phyloP scores from a whole-genome alignment of 2,797 vertebrate species.

The Eulemur coronatus region DNA sequence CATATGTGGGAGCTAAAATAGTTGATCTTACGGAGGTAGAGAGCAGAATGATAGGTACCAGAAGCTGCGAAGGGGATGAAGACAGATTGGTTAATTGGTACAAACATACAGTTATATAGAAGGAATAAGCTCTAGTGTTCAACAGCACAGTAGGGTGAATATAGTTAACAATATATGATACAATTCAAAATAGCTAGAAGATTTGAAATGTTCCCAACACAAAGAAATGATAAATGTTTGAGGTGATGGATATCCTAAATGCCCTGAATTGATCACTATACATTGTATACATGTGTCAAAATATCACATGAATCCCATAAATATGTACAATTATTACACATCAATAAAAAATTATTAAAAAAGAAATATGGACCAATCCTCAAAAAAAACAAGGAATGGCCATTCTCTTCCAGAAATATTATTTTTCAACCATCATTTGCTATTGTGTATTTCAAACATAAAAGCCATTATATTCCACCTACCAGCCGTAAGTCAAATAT shows the following conservation, averaged over 20 bases:
- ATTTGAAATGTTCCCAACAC: background rate
- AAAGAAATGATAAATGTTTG: background rate
- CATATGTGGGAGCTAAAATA: background rate
- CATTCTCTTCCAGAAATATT: background rate
- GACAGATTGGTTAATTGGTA: background rate
- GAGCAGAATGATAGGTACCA: background rate
- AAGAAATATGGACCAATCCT: background rate
- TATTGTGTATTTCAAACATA: conserved; percentile 1
- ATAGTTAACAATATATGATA: background rate
- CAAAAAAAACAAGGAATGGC: background rate
- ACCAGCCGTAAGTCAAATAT: background rate
- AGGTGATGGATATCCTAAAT: background rate
- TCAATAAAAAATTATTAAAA: background rate
- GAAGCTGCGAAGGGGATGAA: background rate
- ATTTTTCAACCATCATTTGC: background rate
- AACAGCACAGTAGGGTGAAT: background rate
- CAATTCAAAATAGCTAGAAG: background rate
- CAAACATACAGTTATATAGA: background rate
- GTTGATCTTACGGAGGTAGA: background rate
- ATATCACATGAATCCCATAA: background rate
- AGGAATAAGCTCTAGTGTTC: background rate
- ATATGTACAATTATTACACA: background rate
- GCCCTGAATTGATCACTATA: background rate
- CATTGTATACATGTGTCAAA: background rate
- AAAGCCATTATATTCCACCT: background rate